A percentile compares a stretch with the other conserved stretches of the same genome.
These are phyloP conservation scores for Alexandromys oeconomus DNA, from an alignment of 2,797 vertebrate species.

Conservation along the genomic window DNA sequence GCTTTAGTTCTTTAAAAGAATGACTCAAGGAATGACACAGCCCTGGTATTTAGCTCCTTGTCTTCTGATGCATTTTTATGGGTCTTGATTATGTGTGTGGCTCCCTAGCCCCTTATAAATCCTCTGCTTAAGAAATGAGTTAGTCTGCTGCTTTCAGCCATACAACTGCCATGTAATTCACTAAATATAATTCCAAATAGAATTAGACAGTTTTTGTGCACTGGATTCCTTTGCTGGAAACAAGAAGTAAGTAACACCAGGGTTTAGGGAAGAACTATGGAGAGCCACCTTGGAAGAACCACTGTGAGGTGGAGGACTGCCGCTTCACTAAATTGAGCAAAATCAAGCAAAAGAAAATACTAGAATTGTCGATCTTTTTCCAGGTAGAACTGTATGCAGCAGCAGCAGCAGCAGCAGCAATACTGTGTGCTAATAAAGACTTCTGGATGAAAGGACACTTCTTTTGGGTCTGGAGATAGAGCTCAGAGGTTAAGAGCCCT, in stretches of 20 bases:
- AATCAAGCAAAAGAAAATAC: background rate
- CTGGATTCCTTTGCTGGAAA: background rate
- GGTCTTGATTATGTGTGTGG: background rate
- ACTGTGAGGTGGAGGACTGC: too few relatives aligned
- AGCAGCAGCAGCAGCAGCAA: background rate
- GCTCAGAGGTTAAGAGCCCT: background rate
- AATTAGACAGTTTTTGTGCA: background rate
- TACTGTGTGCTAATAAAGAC: background rate
- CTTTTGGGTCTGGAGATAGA: background rate
- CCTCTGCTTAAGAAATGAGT: background rate
- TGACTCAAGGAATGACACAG: background rate
- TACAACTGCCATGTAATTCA: background rate
- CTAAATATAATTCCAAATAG: background rate
- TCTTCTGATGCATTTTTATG: background rate
- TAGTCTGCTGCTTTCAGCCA: background rate
- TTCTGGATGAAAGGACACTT: background rate
- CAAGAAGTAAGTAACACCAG: background rate
- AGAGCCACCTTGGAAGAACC: background rate
- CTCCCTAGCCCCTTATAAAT: background rate
- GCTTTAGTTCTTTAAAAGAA: background rate
- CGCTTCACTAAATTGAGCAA: background rate
- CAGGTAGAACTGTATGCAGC: background rate
- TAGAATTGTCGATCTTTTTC: background rate
- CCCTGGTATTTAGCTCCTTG: background rate
- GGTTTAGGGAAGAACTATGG: background rate